Evolutionary conservation across 2,113 vertebrate species (phyloP).

Genomic region (Steatornis caripensis): DNA sequence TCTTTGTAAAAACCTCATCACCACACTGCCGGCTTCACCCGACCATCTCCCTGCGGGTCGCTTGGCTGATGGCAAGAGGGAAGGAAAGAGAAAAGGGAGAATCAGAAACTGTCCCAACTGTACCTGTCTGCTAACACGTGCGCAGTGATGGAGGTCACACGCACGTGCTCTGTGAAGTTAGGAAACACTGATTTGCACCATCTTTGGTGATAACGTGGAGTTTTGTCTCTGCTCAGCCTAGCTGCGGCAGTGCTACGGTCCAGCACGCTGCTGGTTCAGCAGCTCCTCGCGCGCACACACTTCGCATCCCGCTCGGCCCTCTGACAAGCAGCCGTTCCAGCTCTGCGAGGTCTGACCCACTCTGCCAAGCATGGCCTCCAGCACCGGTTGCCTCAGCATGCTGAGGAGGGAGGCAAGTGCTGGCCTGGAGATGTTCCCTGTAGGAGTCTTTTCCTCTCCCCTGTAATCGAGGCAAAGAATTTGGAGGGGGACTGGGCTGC

Average conservation of each 20-base stretch:
- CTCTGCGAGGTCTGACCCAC: not conserved
- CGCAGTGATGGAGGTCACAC: not conserved
- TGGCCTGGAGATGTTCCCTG: not conserved
- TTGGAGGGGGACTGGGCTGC: not conserved
- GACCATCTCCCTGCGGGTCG: accelerated
- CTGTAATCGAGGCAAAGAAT: not conserved
- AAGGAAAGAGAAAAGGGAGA: not conserved
- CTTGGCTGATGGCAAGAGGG: not conserved
- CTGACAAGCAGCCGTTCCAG: not conserved
- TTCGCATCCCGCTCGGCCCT: not conserved
- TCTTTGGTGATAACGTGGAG: accelerated
- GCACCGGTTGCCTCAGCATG: not conserved
- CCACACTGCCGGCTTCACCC: not conserved
- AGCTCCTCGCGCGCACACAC: accelerated
- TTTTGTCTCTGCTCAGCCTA: not conserved
- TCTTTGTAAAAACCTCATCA: not conserved
- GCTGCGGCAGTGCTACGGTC: not conserved
- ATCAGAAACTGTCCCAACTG: accelerated
- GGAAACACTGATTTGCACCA: accelerated
- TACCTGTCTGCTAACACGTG: accelerated
- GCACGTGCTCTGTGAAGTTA: not conserved
- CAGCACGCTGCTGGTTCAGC: not conserved
- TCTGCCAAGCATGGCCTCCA: not conserved
- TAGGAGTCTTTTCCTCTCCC: not conserved
- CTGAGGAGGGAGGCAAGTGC: not conserved